phyloP scores from a whole-genome alignment of 2,888 invertebrate genomes.

The Lasius platythorax region DNA sequence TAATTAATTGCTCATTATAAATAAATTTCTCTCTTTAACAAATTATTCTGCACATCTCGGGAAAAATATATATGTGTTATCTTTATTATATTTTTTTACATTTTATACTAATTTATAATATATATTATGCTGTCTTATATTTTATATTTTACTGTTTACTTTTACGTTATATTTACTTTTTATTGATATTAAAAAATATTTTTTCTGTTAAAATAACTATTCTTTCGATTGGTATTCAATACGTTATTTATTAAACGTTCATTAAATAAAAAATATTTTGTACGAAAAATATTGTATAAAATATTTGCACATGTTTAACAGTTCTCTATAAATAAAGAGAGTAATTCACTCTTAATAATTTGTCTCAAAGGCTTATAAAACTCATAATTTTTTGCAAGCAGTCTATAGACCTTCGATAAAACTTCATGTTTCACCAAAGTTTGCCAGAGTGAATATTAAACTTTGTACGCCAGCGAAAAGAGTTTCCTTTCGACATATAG shows the following conservation, averaged over 20 bases:
- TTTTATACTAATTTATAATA: not conserved
- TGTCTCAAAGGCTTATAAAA: not conserved
- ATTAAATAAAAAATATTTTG: constrained; percentile 1
- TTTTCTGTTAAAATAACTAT: not conserved
- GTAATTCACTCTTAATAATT: not conserved
- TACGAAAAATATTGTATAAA: not conserved
- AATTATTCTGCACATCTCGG: too few relatives aligned
- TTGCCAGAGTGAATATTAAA: not conserved
- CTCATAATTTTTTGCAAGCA: constrained; percentile 3
- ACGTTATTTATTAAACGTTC: not conserved
- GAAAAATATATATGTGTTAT: too few relatives aligned
- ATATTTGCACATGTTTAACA: not conserved
- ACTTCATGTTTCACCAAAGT: not conserved
- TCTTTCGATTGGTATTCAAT: not conserved
- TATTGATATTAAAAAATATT: not conserved
- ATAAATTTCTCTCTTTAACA: too few relatives aligned
- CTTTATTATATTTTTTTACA: not conserved
- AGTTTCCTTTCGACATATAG: not conserved
- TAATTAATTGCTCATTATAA: not conserved
- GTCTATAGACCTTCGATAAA: not conserved
- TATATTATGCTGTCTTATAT: not conserved
- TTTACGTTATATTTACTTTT: not conserved
- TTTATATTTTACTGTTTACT: not conserved
- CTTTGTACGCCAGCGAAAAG: constrained; percentile 1
- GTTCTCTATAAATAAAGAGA: not conserved